A percentile compares a stretch with the other conserved stretches of the same genome.
These are phyloP conservation scores for Meiosimyza decipiens DNA, from an alignment of 2,888 invertebrate genomes.

Conservation along the genomic window DNA sequence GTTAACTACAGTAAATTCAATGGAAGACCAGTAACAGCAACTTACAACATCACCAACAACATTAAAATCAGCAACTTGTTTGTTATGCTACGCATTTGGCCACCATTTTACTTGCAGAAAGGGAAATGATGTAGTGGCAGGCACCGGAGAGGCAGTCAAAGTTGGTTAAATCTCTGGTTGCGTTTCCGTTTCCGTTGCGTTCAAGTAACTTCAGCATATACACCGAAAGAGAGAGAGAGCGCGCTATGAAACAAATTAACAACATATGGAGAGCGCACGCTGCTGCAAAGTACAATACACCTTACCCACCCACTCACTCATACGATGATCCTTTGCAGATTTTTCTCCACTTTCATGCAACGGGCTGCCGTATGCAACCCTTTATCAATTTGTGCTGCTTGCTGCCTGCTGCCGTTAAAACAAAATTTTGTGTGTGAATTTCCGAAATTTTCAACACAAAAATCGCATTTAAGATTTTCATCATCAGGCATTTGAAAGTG, in stretches of 20 bases:
- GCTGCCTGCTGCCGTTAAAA: not conserved
- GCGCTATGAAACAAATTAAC: not conserved
- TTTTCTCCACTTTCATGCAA: not conserved
- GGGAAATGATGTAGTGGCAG: not conserved
- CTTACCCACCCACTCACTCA: constrained; percentile 7
- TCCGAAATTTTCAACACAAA: constrained; percentile 56
- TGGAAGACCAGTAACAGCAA: no score
- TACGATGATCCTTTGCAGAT: constrained; percentile 7
- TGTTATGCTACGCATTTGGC: no score
- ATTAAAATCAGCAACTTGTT: constrained; percentile 15
- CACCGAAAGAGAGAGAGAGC: not conserved
- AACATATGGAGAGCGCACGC: constrained; percentile 1
- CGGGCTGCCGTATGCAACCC: not conserved
- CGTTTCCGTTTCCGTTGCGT: constrained; percentile 50
- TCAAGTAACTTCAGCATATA: constrained; percentile 36
- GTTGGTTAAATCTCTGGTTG: constrained; percentile 43
- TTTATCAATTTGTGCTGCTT: not conserved
- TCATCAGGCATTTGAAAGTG: constrained; percentile 48
- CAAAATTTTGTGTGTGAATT: constrained; percentile 50
- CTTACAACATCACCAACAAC: not conserved
- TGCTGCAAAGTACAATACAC: constrained; percentile 2
- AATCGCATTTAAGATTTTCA: constrained; percentile 44
- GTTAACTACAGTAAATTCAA: no score
- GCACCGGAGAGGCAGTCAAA: not conserved
- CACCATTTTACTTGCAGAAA: not conserved